phyloP scores from a whole-genome alignment of 2,888 invertebrate species.

The Phaonia tiefii region DNA sequence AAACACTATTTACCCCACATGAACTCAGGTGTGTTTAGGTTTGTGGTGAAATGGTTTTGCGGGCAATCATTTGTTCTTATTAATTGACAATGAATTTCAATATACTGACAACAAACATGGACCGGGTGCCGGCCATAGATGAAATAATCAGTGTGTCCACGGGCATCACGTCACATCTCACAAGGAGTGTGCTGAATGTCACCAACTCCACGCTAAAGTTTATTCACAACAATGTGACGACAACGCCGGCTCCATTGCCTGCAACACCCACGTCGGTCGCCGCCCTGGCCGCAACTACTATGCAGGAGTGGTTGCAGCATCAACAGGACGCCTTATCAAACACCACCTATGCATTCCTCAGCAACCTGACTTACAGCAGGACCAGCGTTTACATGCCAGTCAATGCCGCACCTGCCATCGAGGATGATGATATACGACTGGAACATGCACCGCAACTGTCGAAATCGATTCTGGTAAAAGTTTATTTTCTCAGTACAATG shows the following conservation, averaged over 20 bases:
- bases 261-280: neutral
- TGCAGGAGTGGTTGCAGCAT: neutral
- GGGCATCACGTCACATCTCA: slow-evolving; percentile 1
- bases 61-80: no score
- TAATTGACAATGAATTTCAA: slow-evolving; percentile 10
- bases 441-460: slow-evolving; percentile 87
- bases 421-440: slow-evolving; percentile 72
- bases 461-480: slow-evolving; percentile 84
- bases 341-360: slow-evolving; percentile 46
- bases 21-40: no score
- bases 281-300: neutral
- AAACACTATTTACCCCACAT: no score
- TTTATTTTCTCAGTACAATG: slow-evolving; percentile 86
- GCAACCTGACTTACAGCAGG: slow-evolving; percentile 51
- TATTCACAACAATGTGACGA: neutral
- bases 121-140: slow-evolving; percentile 17
- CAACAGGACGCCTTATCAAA: slow-evolving; percentile 5
- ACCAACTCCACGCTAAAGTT: slow-evolving; percentile 9
- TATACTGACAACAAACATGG: slow-evolving; percentile 6
- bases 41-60: no score
- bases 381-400: slow-evolving; percentile 49
- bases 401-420: slow-evolving; percentile 51
- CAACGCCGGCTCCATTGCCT: neutral
- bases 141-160: slow-evolving; percentile 14
- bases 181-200: neutral